Conservation (phyloP, 2,797 vertebrate genomes). For the Poliocrania exsul region DNA sequence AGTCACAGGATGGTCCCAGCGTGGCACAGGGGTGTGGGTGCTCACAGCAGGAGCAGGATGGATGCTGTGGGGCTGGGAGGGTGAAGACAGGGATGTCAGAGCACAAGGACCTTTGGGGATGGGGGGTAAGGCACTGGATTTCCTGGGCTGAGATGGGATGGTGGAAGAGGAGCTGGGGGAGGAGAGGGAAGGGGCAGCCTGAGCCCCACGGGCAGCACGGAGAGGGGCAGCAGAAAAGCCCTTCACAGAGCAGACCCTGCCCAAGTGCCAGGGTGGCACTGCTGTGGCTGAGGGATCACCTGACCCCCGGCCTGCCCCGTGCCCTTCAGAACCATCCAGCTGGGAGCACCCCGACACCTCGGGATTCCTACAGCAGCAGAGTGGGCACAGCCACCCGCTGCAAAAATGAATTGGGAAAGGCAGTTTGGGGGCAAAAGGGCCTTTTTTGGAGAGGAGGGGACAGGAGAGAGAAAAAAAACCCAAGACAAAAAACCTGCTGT, state of each 20-base stretch:
- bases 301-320: not conserved
- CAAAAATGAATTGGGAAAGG: not conserved
- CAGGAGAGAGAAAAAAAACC: not conserved
- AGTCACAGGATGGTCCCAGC: not conserved
- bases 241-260: not conserved
- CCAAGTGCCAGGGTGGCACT: accelerated
- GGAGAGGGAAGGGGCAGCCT: not conserved
- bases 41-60: accelerated
- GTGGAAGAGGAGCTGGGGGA: not conserved
- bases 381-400: not conserved
- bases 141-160: not conserved
- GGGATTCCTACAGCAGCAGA: not conserved
- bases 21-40: not conserved
- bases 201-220: not conserved
- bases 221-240: not conserved
- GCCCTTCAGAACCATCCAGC: accelerated
- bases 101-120: not conserved
- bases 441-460: not conserved
- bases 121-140: not conserved
- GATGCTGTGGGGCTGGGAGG: not conserved
- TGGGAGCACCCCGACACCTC: not conserved
- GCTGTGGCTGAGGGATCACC: not conserved
- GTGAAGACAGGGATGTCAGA: not conserved
- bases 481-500: not conserved
- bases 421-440: not conserved